Percentiles rank a stretch among this genome's conserved stretches.
Conservation (phyloP, 2,797 vertebrate genomes). For the Scyliorhinus canicula region DNA sequence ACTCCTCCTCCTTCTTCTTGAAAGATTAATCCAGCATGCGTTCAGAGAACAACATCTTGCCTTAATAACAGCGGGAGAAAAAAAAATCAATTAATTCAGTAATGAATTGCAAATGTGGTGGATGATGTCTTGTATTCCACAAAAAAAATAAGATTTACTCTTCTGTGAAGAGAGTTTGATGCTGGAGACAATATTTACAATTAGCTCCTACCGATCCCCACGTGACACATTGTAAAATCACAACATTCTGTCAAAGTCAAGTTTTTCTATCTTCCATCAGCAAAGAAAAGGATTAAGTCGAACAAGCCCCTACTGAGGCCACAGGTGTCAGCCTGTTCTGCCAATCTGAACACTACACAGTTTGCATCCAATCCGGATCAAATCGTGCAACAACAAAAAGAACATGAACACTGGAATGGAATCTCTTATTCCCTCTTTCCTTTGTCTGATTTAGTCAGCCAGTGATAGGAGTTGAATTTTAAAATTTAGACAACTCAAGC, state of each 20-base stretch:
- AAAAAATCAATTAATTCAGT: slow-evolving; percentile 53
- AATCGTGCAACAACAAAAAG: background rate
- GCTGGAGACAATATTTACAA: slow-evolving; percentile 57
- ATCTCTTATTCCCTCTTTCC: background rate
- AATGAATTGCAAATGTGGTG: slow-evolving; percentile 54
- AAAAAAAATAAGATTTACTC: slow-evolving; percentile 49
- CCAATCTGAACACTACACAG: background rate
- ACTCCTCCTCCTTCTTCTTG: slow-evolving; percentile 42
- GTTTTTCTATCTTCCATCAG: slow-evolving; percentile 60
- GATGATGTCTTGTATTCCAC: slow-evolving; percentile 49
- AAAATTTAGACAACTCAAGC: background rate
- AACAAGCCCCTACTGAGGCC: slow-evolving; percentile 51
- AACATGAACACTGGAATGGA: background rate
- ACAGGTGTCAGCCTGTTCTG: slow-evolving; percentile 46
- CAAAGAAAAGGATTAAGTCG: slow-evolving; percentile 52
- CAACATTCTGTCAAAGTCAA: slow-evolving; percentile 54
- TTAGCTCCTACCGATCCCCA: slow-evolving; percentile 55
- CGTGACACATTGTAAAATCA: slow-evolving; percentile 59
- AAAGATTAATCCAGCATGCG: slow-evolving; percentile 41
- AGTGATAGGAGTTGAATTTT: background rate
- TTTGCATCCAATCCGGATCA: background rate
- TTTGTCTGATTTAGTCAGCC: slow-evolving; percentile 1
- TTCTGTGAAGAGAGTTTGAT: slow-evolving; percentile 53
- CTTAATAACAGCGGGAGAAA: slow-evolving; percentile 46
- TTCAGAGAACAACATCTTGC: slow-evolving; percentile 42